Evolutionary conservation across 2,113 vertebrate species (phyloP).

Genomic region (Chunga burmeisteri): DNA sequence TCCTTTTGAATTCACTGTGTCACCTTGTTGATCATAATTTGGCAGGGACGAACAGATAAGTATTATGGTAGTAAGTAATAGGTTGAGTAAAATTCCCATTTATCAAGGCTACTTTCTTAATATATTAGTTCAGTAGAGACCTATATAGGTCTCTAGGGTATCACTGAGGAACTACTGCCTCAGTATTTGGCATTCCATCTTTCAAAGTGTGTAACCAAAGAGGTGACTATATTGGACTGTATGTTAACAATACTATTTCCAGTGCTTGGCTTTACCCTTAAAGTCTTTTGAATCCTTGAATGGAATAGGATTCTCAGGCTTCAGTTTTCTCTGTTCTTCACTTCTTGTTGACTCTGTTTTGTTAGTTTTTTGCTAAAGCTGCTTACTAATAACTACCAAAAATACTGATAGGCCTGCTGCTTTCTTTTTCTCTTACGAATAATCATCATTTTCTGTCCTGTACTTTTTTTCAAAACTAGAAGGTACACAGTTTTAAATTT

Average conservation of each 20-base stretch:
- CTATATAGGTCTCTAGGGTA: neutral
- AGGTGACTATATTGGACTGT: neutral
- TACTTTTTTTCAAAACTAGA: neutral
- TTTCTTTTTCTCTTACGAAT: neutral
- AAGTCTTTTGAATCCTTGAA: neutral
- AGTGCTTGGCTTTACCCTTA: neutral
- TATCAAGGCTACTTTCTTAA: neutral
- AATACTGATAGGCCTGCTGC: neutral
- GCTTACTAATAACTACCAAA: neutral
- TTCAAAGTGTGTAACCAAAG: neutral
- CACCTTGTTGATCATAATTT: neutral
- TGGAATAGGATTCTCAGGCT: neutral
- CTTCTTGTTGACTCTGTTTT: neutral
- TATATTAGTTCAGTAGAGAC: neutral
- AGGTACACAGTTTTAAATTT: neutral
- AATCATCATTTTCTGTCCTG: neutral
- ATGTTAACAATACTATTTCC: neutral
- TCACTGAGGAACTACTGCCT: neutral
- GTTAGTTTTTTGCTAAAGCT: neutral
- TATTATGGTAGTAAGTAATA: neutral
- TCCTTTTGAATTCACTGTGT: neutral
- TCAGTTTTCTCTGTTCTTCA: neutral
- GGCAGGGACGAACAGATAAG: neutral
- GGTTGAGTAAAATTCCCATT: neutral
- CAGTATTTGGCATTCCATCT: neutral